Conservation (phyloP, 2,113 vertebrate species). For the Salvelinus alpinus region DNA sequence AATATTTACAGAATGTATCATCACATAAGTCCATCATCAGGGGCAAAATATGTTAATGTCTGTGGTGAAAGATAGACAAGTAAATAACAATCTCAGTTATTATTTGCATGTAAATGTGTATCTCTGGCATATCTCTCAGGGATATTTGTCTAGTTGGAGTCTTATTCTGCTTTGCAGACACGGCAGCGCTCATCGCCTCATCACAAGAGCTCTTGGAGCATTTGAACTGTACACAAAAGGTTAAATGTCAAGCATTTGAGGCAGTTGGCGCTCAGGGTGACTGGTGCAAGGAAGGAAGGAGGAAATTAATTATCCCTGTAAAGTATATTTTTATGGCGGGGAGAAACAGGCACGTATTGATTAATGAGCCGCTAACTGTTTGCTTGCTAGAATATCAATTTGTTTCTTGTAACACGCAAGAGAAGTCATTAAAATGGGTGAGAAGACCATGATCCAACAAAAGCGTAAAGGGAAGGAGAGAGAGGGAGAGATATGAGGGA, state of each 20-base stretch:
- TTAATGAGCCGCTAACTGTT: slow-evolving; percentile 83
- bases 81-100: not conserved
- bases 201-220: slow-evolving; percentile 38
- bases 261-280: slow-evolving; percentile 74
- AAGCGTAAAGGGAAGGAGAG: slow-evolving; percentile 10
- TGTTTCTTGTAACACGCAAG: slow-evolving; percentile 74
- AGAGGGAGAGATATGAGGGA: not conserved
- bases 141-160: not conserved
- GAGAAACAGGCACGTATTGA: slow-evolving; percentile 81
- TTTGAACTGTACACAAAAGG: slow-evolving; percentile 55
- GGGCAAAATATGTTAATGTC: not conserved
- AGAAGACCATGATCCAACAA: slow-evolving; percentile 74
- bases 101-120: not conserved
- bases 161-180: slow-evolving; percentile 3
- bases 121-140: not conserved
- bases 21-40: no score
- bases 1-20: no score
- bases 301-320: slow-evolving; percentile 80
- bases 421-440: slow-evolving; percentile 84
- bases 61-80: not conserved
- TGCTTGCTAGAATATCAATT: slow-evolving; percentile 80
- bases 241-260: slow-evolving; percentile 79
- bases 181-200: slow-evolving; percentile 20
- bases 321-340: slow-evolving; percentile 70
- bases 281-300: slow-evolving; percentile 47